Evolutionary conservation across 2,888 invertebrate species (phyloP), one percentile per base, ranked within the genome.

Genomic region (Phragmatobia fuliginosa): DNA sequence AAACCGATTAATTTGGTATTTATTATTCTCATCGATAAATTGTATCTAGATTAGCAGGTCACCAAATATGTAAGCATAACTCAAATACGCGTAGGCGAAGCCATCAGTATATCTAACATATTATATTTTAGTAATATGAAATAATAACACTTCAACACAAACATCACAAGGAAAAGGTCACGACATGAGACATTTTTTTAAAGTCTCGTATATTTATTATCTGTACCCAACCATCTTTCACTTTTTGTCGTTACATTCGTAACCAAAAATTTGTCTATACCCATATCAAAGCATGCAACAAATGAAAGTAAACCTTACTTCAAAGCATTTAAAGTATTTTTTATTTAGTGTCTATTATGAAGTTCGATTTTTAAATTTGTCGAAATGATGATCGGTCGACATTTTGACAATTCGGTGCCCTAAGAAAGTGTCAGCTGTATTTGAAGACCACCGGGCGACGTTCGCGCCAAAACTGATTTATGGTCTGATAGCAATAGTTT

Each of bases 391-490:
- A 93, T 91, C 85, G 91, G 90, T 88, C 87, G 93, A 94, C 94
- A 92, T 92, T 92, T 94, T 93, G 94, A 94, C 93, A 94, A 93
- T 93, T 91, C 90, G 86, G 88, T 88, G 87, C 87, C 81, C 80
- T 85, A 85, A 82, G 90, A 90, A 93, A 92, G 91, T 93, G 94
- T 92, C 93, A 92, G 87, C 78, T 77, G 73, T 70, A 80, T 83
- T 65, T 85, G 88, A 90, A 79, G 94, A 94, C 94, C 94, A 94
- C 94, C 94, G 83, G 80, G 91, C 79, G 75, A 77, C 76, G 87
- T 86, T 86, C 86, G 87, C 87, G 83, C 82, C 79, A 77, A 77
- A 77, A 79, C 73, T 82, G 91, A 91, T 91, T 83, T 78, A 77
- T 78, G 72, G 38, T 28, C 56, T 72, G 92, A 93, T 92, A 92